Conservation (phyloP, 2,113 vertebrate genomes). For the Sapajus apella region DNA sequence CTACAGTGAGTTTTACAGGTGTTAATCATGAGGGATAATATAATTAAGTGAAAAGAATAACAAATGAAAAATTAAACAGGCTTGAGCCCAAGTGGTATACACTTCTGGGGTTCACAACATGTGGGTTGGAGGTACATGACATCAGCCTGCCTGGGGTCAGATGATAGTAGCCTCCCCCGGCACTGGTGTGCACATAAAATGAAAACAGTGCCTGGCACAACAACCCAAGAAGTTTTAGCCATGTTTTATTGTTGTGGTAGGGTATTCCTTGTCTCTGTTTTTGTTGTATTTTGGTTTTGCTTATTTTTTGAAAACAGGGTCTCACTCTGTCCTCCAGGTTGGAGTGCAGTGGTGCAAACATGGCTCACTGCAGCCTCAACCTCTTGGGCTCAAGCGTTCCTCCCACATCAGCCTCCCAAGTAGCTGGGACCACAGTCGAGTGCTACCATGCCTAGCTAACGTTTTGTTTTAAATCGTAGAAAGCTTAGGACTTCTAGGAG, state of each 20-base stretch:
- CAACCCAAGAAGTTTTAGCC: not conserved
- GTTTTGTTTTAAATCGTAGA: not conserved
- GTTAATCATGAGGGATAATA: not conserved
- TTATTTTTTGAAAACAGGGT: not conserved
- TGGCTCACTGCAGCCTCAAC: no score
- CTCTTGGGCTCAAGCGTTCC: no score
- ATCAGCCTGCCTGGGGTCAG: not conserved
- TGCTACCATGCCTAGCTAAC: no score
- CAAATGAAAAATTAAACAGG: not conserved
- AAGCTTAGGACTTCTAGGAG: not conserved
- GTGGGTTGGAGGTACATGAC: not conserved
- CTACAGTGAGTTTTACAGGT: not conserved
- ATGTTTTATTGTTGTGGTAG: not conserved
- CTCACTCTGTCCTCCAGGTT: no score
- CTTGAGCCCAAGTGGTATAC: no score
- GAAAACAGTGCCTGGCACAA: not conserved
- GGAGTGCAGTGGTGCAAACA: no score
- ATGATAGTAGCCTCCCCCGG: not conserved
- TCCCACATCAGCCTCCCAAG: no score
- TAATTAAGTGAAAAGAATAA: not conserved
- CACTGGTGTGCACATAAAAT: not conserved
- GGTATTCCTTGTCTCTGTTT: not conserved
- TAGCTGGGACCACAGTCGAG: no score
- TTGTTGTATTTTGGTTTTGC: not conserved
- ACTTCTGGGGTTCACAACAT: not conserved